A percentile compares a stretch with the other conserved stretches of the same genome.
phyloP scores from a whole-genome alignment of 2,797 vertebrate species.

The Hydrophis major region DNA sequence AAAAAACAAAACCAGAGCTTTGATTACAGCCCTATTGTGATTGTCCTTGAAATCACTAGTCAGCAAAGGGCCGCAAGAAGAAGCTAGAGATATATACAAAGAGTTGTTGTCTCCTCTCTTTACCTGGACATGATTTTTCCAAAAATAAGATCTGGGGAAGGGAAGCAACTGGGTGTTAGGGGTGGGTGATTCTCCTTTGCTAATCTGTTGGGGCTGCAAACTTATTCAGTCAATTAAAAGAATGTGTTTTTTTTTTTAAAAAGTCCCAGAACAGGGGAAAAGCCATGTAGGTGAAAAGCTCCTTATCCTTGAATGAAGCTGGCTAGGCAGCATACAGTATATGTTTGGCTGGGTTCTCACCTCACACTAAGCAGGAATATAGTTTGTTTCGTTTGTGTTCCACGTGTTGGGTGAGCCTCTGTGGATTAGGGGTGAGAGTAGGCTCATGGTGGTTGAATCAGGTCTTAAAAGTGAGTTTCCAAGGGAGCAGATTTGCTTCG shows the following conservation, averaged over 20 bases:
- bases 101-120: background rate
- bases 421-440: background rate
- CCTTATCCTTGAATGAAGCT: background rate
- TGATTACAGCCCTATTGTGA: background rate
- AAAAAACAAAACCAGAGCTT: no score
- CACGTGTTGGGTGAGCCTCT: background rate
- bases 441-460: background rate
- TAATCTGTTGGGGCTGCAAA: background rate
- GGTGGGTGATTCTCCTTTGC: background rate
- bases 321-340: background rate
- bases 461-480: background rate
- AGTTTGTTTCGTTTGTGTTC: background rate
- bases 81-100: background rate
- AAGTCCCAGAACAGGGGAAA: no score
- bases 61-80: background rate
- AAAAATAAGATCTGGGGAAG: background rate
- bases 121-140: background rate
- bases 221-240: background rate
- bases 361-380: background rate
- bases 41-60: background rate
- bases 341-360: background rate
- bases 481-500: background rate
- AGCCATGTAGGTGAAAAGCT: background rate
- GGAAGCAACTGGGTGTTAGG: background rate
- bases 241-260: background rate